Evolutionary conservation across 2,888 invertebrate species (phyloP).

Genomic region (Drosophila paranaensis): DNA sequence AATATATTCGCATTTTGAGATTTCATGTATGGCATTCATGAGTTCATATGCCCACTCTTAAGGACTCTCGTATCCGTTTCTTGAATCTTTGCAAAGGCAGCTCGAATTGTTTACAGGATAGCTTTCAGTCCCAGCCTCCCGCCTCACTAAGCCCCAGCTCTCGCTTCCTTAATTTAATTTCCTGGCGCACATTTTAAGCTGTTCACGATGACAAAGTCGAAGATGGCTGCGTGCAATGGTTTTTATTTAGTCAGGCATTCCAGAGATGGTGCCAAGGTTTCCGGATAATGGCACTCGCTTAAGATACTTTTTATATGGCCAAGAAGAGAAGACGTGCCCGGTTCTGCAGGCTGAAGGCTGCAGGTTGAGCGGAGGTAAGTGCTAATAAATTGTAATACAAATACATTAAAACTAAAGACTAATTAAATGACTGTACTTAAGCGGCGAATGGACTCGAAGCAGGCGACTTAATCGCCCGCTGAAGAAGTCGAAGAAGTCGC

Average conservation of each 20-base stretch:
- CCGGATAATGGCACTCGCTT: conserved; percentile 50
- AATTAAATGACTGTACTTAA: conserved; percentile 79
- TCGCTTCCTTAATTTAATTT: not conserved
- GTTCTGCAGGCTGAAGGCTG: conserved; percentile 18
- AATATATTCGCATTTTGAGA: no score
- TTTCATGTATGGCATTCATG: no score
- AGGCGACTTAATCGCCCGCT: conserved; percentile 66
- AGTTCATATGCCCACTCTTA: not conserved
- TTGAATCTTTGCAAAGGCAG: no score
- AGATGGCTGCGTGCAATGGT: not conserved
- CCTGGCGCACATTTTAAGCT: not conserved
- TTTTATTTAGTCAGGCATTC: conserved; percentile 9
- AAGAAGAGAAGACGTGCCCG: conserved; percentile 18
- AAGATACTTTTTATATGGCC: conserved; percentile 13
- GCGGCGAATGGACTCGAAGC: conserved; percentile 56
- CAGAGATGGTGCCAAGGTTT: conserved; percentile 7
- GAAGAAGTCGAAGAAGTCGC: conserved; percentile 27
- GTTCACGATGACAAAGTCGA: not conserved
- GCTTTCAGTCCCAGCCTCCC: not conserved
- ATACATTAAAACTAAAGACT: conserved; percentile 79
- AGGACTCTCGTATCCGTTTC: not conserved
- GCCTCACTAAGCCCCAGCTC: no score
- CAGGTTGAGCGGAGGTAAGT: conserved; percentile 54
- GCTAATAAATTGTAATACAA: conserved; percentile 81
- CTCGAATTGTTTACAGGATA: not conserved